phyloP scores from a whole-genome alignment of 1,140 invertebrate species.

The Orchesella cincta region DNA sequence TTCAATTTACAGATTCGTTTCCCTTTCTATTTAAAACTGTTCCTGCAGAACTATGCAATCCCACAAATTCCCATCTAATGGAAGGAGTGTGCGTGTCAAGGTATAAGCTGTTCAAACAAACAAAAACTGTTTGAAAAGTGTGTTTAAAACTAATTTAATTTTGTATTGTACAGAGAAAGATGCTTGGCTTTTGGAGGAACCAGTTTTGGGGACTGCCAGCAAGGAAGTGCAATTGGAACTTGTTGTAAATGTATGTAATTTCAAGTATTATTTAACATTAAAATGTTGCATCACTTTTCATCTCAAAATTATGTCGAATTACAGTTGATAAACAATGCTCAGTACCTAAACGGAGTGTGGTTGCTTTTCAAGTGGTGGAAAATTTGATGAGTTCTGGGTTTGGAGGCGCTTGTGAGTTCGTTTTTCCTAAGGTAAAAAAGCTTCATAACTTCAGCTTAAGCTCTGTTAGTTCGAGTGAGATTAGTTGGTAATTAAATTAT shows the following conservation, averaged over 20 bases:
- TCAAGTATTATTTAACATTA: too few relatives aligned
- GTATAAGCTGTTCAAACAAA: too few relatives aligned
- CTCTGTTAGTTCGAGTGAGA: too few relatives aligned
- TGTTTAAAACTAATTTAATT: too few relatives aligned
- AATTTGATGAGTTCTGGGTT: conserved; percentile 9
- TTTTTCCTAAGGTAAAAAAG: not conserved
- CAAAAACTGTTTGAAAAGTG: too few relatives aligned
- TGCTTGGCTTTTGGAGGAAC: not conserved
- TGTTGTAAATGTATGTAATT: conserved; percentile 20
- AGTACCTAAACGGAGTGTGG: not conserved
- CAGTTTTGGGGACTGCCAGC: not conserved
- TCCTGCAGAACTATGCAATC: not conserved
- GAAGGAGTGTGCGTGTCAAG: conserved; percentile 7
- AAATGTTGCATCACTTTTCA: too few relatives aligned
- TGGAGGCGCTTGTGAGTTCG: not conserved
- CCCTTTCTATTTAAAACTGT: not conserved
- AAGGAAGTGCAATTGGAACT: conserved; percentile 9
- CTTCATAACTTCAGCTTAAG: too few relatives aligned
- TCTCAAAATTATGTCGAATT: not conserved
- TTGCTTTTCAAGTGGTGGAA: not conserved
- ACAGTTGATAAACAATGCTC: not conserved
- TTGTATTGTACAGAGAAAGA: too few relatives aligned
- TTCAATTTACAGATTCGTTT: conserved; percentile 9
- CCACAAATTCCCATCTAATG: not conserved
- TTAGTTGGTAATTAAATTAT: too few relatives aligned